Evolutionary conservation across 1,140 invertebrate species (phyloP).

Genomic region (Drosophila nigromelanica): DNA sequence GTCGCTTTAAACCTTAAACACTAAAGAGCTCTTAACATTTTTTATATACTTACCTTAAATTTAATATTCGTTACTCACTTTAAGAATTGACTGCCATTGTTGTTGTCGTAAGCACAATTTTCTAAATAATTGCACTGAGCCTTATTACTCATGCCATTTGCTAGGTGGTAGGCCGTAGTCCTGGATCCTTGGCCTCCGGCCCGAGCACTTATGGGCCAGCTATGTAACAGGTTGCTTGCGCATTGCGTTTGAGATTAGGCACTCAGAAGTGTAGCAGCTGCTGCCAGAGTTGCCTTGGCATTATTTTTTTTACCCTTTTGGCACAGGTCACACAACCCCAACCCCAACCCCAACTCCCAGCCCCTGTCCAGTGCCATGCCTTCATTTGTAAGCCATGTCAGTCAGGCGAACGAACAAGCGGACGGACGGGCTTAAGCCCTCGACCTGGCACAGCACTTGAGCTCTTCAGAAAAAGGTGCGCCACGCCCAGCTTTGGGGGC

Average conservation of each 20-base stretch:
- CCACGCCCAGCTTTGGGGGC: constrained; percentile 14
- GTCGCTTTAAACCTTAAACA: no score
- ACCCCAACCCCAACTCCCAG: no score
- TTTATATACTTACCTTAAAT: neutral
- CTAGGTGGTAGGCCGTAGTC: constrained; percentile 25
- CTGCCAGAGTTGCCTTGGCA: constrained; percentile 31
- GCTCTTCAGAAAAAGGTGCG: constrained; percentile 17
- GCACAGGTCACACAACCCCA: constrained; percentile 1
- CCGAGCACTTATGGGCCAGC: constrained; percentile 9
- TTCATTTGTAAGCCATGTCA: constrained; percentile 77
- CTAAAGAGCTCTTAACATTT: neutral
- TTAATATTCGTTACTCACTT: neutral
- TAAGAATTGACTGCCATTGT: neutral
- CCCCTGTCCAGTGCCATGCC: constrained; percentile 5
- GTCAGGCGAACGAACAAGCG: constrained; percentile 45
- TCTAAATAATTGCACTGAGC: constrained; percentile 73
- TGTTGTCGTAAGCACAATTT: constrained; percentile 42
- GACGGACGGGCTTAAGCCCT: constrained; percentile 26
- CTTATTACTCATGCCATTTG: constrained; percentile 63
- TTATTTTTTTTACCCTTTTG: constrained; percentile 49
- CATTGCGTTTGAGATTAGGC: constrained; percentile 75
- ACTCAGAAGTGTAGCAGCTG: constrained; percentile 63
- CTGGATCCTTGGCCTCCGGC: constrained; percentile 13
- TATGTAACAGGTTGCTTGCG: constrained; percentile 72
- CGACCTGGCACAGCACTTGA: constrained; percentile 21